Evolutionary conservation across 2,797 vertebrate genomes (phyloP), one percentile per base, ranked within the genome.

Genomic region (Varecia variegata): DNA sequence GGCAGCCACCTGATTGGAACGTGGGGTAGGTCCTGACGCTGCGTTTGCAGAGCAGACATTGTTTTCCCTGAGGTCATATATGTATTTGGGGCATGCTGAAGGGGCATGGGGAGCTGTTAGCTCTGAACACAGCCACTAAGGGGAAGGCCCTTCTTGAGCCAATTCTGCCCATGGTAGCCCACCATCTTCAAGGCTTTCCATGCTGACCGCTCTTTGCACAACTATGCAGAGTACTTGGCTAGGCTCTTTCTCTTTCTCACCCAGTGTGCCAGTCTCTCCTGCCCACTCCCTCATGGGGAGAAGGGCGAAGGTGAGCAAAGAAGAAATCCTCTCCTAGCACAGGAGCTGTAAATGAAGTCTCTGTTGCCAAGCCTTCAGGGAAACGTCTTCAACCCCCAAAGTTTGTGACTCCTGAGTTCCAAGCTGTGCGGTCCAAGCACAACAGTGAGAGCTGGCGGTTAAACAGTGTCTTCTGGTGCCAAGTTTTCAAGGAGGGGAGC

Each of bases 371-470:
- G 82, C 35, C 82, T 74, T 83, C 52, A 52, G 93, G 88, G 47
- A 83, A 93, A 85, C 52, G 60, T 67, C 92, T 92, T 89, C 95
- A 68, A 25, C n/a, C 43, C 50, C 35, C 20, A 15, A 65, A 96
- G 54, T 50, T 14, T 4, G 7, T 80, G 77, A 70, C 80, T 80
- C 83, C 76, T 4, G 43, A 76, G 47, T 90, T 74, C 47, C n/a
- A 38, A 18, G 60, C 45, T 0, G 21, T 62, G 68, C 3, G 8
- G 40, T 88, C 77, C 88, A 56, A 87, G 47, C 65, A 87, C 58
- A 71, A 45, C 84, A 82, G 43, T 35, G 80, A 70, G 68, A 62
- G 27, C 38, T 38, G 90, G 73, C 4, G 0, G 40, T 47, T 7
- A 43, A 0, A 1, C 58, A 14, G 25, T 67, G 38, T 73, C 85